Percentiles rank a stretch among this genome's conserved stretches.
These are phyloP conservation scores for Drosophila affinis DNA, from an alignment of 2,888 invertebrate genomes.

Conservation along the genomic window DNA sequence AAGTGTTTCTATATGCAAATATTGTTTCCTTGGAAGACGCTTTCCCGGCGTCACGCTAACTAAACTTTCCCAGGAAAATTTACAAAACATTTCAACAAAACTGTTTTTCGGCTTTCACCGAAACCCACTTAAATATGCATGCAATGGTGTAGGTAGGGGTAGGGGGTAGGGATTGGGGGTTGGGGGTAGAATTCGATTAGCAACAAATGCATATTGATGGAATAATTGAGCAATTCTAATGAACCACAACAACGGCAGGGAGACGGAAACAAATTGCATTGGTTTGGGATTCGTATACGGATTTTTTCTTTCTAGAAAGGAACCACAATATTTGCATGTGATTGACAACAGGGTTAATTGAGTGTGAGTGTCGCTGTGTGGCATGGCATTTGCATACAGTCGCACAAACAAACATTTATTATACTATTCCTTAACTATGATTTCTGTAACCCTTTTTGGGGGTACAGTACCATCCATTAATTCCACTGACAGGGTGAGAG, in stretches of 20 bases:
- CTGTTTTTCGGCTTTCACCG: conserved; percentile 12
- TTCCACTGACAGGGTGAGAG: conserved; percentile 40
- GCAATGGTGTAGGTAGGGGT: conserved; percentile 45
- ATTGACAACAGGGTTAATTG: conserved; percentile 81
- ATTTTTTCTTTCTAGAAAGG: conserved; percentile 30
- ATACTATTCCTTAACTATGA: conserved; percentile 57
- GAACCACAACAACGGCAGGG: conserved; percentile 60
- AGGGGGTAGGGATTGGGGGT: background rate
- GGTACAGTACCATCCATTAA: conserved; percentile 56
- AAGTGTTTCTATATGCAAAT: conserved; percentile 24
- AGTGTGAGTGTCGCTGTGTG: conserved; percentile 68
- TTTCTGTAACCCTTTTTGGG: conserved; percentile 38
- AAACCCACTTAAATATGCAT: conserved; percentile 72
- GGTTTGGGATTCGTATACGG: background rate
- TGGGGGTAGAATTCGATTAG: conserved; percentile 66
- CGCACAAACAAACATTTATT: conserved; percentile 70
- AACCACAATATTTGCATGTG: conserved; percentile 77
- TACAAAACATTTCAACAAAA: conserved; percentile 12
- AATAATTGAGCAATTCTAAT: conserved; percentile 82
- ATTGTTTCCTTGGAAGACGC: conserved; percentile 6
- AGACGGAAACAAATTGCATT: conserved; percentile 65
- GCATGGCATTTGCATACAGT: conserved; percentile 60
- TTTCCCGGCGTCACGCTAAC: conserved; percentile 53
- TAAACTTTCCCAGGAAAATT: conserved; percentile 65
- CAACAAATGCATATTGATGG: conserved; percentile 80